Evolutionary conservation across 2,888 invertebrate species (phyloP).

Genomic region (Aspidiotus destructor): DNA sequence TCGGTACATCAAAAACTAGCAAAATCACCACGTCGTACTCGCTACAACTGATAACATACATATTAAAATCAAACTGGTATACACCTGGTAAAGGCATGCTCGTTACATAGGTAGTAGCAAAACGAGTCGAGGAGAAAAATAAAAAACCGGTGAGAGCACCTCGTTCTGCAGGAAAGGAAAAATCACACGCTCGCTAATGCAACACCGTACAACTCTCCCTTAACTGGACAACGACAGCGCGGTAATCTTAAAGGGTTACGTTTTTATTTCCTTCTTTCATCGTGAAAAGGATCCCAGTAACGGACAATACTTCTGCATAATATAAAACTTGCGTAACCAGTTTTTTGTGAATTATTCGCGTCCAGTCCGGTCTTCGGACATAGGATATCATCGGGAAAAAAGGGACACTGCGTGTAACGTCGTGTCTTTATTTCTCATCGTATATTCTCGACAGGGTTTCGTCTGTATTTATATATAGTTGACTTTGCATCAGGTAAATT

Average conservation of each 20-base stretch:
- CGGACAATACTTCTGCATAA: constrained; percentile 9
- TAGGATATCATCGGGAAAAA: constrained; percentile 11
- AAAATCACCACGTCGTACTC: neutral
- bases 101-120: neutral
- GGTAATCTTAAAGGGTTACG: constrained; percentile 13
- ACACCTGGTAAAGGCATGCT: neutral
- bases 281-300: neutral
- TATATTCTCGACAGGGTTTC: no score
- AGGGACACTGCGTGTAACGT: neutral
- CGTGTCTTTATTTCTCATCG: neutral
- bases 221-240: constrained; percentile 11
- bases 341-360: constrained; percentile 6
- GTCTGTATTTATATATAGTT: no score
- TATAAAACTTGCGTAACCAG: constrained; percentile 13
- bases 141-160: constrained; percentile 11
- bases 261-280: neutral
- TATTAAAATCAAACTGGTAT: neutral
- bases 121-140: constrained; percentile 7
- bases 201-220: neutral
- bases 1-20: no score
- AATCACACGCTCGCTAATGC: constrained; percentile 2
- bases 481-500: no score
- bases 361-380: constrained; percentile 30
- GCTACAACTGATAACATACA: neutral
- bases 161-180: neutral